Conservation (phyloP, 2,888 invertebrate genomes). For the Odontothrips loti region DNA sequence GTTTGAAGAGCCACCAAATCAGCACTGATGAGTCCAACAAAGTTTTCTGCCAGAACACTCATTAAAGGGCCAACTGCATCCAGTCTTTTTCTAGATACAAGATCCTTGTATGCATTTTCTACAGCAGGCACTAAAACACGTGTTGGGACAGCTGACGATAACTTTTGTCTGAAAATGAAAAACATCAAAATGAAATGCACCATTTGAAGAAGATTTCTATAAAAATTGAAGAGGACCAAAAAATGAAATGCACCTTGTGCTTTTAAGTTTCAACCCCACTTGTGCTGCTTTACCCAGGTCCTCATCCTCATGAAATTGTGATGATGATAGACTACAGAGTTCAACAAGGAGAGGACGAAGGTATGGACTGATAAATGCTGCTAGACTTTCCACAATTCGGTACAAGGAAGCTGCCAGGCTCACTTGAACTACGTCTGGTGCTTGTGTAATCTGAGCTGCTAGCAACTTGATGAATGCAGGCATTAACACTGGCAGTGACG, state of each 20-base stretch:
- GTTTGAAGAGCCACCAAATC: slow-evolving; percentile 63
- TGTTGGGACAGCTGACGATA: slow-evolving; percentile 63
- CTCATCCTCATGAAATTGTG: not conserved
- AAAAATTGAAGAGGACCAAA: slow-evolving; percentile 11
- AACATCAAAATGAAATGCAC: not conserved
- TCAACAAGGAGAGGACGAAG: slow-evolving; percentile 65
- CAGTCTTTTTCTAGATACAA: slow-evolving; percentile 58
- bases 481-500: slow-evolving; percentile 72
- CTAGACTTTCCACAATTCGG: slow-evolving; percentile 75
- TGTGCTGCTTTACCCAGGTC: not conserved
- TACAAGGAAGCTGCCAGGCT: slow-evolving; percentile 42
- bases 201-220: not conserved
- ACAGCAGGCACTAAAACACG: slow-evolving; percentile 74
- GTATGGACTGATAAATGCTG: slow-evolving; percentile 81
- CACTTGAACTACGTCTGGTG: slow-evolving; percentile 28
- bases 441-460: slow-evolving; percentile 31
- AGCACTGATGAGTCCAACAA: slow-evolving; percentile 57
- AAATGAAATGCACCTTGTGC: not conserved
- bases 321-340: slow-evolving; percentile 53
- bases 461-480: slow-evolving; percentile 66
- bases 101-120: slow-evolving; percentile 58
- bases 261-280: not conserved
- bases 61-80: slow-evolving; percentile 66
- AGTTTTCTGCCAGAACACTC: slow-evolving; percentile 69
- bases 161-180: slow-evolving; percentile 51